phyloP scores from a whole-genome alignment of 2,888 invertebrate species.

The Parelbella ahira region DNA sequence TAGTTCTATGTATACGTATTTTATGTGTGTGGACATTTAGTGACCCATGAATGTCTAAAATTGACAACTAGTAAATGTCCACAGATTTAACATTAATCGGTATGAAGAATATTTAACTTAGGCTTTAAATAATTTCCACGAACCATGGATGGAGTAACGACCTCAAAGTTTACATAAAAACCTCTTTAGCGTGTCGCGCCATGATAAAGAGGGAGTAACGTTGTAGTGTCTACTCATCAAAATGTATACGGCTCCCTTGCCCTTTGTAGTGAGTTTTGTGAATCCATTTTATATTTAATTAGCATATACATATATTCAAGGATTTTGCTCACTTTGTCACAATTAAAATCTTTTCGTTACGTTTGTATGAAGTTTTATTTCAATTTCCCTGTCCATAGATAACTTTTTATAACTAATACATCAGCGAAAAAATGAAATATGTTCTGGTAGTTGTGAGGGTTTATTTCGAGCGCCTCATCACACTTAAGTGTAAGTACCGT shows the following conservation, averaged over 20 bases:
- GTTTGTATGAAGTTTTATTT: neutral
- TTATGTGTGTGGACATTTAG: too few relatives aligned
- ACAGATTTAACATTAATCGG: too few relatives aligned
- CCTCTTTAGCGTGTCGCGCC: constrained; percentile 9
- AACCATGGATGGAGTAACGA: neutral
- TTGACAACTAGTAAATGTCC: too few relatives aligned
- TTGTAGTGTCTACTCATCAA: constrained; percentile 11
- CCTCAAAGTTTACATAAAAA: constrained; percentile 8
- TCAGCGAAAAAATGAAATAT: too few relatives aligned
- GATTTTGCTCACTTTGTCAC: constrained; percentile 1
- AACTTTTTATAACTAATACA: too few relatives aligned
- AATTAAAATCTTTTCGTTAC: neutral
- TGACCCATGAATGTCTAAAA: too few relatives aligned
- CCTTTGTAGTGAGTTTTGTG: constrained; percentile 17
- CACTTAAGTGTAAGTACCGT: too few relatives aligned
- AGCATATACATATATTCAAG: constrained; percentile 19
- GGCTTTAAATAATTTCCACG: constrained; percentile 22
- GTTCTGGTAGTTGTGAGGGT: too few relatives aligned
- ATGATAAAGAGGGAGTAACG: constrained; percentile 15
- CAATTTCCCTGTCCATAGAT: too few relatives aligned
- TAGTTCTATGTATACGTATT: too few relatives aligned
- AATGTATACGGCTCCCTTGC: constrained; percentile 13
- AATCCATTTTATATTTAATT: constrained; percentile 13
- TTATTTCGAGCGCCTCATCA: too few relatives aligned
- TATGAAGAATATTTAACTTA: neutral